Base-by-base conservation (phyloP, 2,888 invertebrate species). In the Marasmarcha lunaedactyla region DNA sequence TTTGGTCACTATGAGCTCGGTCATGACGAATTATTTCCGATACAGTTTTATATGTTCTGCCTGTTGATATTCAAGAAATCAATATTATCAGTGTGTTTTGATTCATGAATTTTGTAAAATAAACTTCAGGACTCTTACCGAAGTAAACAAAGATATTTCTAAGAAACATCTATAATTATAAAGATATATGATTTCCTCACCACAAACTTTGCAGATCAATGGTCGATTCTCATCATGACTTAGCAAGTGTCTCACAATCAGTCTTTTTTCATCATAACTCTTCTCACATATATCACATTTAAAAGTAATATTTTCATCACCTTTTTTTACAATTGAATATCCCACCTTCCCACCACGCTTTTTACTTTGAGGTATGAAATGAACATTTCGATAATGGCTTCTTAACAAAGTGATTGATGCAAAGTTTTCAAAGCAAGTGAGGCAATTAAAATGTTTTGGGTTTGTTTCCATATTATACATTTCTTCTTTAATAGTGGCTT, bases 171-270 rank as follows among this genome's bases (percentile, higher is more conserved):
- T n/a, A n/a, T n/a, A n/a, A n/a, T n/a, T n/a, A n/a, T n/a, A n/a
- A n/a, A n/a, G n/a, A n/a, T n/a, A n/a, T n/a, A n/a, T n/a, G n/a
- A n/a, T n/a, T n/a, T n/a, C 7, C 66, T 61, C 50, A 79, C 79
- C 76, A 52, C 79, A 81, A n/a, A 76, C 45, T 49, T 72, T 79
- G 49, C 81, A 81, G 20, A 63, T 42, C 47, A 63, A 73, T 0
- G 72, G 71, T 27, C 72, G 57, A 1, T 59, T 56, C 20, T 63
- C 48, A 5, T 42, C 47, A 48, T 79, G 73, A 12, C 43, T 45
- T 11, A 45, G 35, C 0, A 61, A 40, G 51, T 78, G 76, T 26
- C 58, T 57, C 0, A 49, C 46, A 1, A 72, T 58, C 20, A 53
- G 48, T 26, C 52, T 56, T 40, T 61, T 60, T 25, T 47, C 53